These are phyloP conservation scores for Hirundo rustica DNA, from an alignment of 2,797 vertebrate genomes.

Conservation along the genomic window DNA sequence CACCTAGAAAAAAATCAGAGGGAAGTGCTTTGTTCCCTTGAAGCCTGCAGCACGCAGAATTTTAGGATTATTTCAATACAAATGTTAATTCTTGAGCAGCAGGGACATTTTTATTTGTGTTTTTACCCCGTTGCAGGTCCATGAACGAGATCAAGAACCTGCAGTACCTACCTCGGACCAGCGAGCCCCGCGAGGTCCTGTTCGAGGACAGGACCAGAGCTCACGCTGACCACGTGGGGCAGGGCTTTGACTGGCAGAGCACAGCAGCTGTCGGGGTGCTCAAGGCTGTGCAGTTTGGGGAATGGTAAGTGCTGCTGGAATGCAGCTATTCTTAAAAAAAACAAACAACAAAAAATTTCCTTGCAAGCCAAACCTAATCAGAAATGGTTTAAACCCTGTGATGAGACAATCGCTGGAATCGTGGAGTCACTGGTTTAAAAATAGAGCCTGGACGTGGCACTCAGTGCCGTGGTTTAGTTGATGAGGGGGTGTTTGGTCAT, in stretches of 20 bases:
- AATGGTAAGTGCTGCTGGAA: constrained; percentile 81
- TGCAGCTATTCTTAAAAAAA: background rate
- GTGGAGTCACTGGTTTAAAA: background rate
- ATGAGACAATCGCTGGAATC: accelerated
- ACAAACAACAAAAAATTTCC: too few species aligned
- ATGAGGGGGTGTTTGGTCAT: background rate
- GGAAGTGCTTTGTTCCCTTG: background rate
- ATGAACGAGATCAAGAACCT: constrained; percentile 99
- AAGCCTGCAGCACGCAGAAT: background rate
- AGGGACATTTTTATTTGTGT: background rate
- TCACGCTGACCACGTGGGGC: constrained; percentile 96
- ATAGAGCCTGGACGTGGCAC: background rate
- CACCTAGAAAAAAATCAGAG: background rate
- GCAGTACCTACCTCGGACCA: constrained; percentile 95
- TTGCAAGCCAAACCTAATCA: background rate
- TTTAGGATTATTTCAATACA: background rate
- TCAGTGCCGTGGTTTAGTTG: background rate
- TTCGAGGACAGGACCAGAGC: constrained; percentile 97
- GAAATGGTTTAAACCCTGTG: background rate
- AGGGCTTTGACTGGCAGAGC: constrained; percentile 99
- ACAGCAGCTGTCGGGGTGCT: constrained; percentile 98
- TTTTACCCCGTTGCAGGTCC: constrained; percentile 75
- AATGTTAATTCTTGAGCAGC: background rate
- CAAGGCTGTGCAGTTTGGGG: constrained; percentile 97
- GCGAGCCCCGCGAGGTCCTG: constrained; percentile 94